These are phyloP conservation scores for Amblyornis subalaris DNA, from an alignment of 2,113 vertebrate species.

Conservation along the genomic window DNA sequence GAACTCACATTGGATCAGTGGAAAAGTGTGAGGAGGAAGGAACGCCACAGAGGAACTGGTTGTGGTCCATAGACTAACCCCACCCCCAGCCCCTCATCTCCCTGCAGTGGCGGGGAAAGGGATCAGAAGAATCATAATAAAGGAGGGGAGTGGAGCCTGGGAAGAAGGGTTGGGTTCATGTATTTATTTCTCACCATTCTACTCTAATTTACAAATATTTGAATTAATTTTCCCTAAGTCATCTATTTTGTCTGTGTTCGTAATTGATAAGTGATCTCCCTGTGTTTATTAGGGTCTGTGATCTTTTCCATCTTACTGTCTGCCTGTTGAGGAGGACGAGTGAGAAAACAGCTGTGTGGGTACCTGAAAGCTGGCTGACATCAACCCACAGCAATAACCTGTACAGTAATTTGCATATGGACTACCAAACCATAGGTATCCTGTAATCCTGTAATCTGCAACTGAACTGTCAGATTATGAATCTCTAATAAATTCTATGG, in stretches of 20 bases:
- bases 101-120: not conserved
- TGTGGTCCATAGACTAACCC: not conserved
- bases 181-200: not conserved
- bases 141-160: not conserved
- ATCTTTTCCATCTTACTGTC: not conserved
- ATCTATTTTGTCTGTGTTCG: not conserved
- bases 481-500: not conserved
- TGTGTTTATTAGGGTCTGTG: rapidly evolving
- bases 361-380: not conserved
- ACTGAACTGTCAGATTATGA: not conserved
- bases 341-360: not conserved
- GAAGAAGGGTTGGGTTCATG: not conserved
- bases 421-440: not conserved
- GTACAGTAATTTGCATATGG: not conserved
- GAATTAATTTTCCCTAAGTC: not conserved
- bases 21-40: not conserved
- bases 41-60: not conserved
- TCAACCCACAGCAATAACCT: not conserved
- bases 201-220: not conserved
- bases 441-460: not conserved
- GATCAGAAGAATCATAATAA: not conserved
- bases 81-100: not conserved
- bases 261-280: not conserved
- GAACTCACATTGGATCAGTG: rapidly evolving
- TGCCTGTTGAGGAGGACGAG: not conserved